Evolutionary conservation across 1,140 invertebrate genomes (phyloP).

Genomic region (Anadara kagoshimensis): DNA sequence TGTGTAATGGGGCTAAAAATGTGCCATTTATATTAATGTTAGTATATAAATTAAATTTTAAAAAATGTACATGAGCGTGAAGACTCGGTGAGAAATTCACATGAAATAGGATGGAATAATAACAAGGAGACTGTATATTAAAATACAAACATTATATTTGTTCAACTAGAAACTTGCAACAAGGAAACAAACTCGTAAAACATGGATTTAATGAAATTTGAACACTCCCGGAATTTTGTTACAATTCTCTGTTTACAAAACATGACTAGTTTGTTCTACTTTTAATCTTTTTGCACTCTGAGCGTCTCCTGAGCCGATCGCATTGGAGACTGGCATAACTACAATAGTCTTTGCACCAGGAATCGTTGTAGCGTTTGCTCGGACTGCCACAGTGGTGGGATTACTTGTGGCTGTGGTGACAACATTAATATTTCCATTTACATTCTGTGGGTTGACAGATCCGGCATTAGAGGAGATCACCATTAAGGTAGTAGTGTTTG

Average conservation of each 20-base stretch:
- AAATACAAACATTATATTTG: no score
- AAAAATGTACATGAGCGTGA: no score
- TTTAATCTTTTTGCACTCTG: slow-evolving; percentile 61
- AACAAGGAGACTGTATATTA: no score
- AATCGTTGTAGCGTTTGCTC: slow-evolving; percentile 50
- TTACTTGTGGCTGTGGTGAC: slow-evolving; percentile 48
- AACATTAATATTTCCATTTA: slow-evolving; percentile 43
- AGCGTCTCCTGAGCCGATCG: slow-evolving; percentile 52
- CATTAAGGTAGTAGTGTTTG: slow-evolving; percentile 54
- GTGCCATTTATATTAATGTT: no score
- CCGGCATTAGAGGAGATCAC: slow-evolving; percentile 49
- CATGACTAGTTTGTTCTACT: slow-evolving; percentile 52
- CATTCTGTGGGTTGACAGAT: slow-evolving; percentile 15
- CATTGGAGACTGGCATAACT: slow-evolving; percentile 67
- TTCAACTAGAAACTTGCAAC: not conserved
- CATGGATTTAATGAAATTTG: slow-evolving; percentile 5
- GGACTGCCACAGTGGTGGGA: slow-evolving; percentile 57
- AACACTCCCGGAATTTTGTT: not conserved
- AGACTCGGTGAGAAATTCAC: no score
- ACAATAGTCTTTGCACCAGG: slow-evolving; percentile 66
- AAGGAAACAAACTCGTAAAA: slow-evolving; percentile 5
- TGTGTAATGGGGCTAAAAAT: no score
- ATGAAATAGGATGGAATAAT: no score
- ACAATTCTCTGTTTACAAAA: not conserved
- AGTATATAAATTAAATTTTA: no score